Conservation (phyloP, 2,113 vertebrate species). For the human region GRCh38 chr15:80597001-80597500, state of each 20-base stretch:
- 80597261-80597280: not conserved
- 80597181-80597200: not conserved
- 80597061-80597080: not conserved
- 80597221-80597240: rapidly evolving
- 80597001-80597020: not conserved
- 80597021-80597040: not conserved
- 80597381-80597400: not conserved
- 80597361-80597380: not conserved
- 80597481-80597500: not conserved
- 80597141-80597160: rapidly evolving
- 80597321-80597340: not conserved
- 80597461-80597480: not conserved
- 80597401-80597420: constrained; percentile 4
- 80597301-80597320: not conserved
- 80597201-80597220: rapidly evolving
- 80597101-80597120: rapidly evolving
- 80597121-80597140: not conserved
- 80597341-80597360: not conserved
- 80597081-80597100: not conserved
- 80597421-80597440: not conserved
- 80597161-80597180: too few relatives aligned
- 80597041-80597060: rapidly evolving
- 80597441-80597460: rapidly evolving
- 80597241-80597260: not conserved
- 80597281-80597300: rapidly evolving